Percentiles rank a stretch among this genome's conserved stretches.
Evolutionary conservation across 2,113 vertebrate species (phyloP).

Genomic region (Himantopus leucocephalus): DNA sequence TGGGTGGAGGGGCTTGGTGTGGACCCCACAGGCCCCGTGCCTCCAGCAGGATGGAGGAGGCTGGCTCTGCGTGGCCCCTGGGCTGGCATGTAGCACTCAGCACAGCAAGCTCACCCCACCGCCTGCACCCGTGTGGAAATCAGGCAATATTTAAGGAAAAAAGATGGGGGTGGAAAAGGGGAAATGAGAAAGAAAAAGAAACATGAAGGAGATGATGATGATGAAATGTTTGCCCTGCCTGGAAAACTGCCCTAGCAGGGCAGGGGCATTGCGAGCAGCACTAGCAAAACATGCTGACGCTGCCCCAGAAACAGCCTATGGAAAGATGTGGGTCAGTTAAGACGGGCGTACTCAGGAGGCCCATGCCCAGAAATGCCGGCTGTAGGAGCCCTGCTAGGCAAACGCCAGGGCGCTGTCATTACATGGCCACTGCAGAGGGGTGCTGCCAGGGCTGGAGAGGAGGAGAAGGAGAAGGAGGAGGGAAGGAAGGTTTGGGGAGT

Average conservation of each 20-base stretch:
- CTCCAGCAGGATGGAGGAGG: not conserved
- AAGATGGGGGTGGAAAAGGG: not conserved
- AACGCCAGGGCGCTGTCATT: not conserved
- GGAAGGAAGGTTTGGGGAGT: not conserved
- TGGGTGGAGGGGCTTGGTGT: not conserved
- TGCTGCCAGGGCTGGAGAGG: not conserved
- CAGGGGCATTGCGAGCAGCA: not conserved
- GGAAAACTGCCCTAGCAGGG: not conserved
- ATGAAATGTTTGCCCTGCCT: not conserved
- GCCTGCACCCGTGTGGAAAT: not conserved
- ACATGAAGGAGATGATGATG: not conserved
- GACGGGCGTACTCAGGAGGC: not conserved
- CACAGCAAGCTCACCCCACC: not conserved
- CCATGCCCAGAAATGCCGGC: not conserved
- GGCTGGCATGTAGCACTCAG: not conserved
- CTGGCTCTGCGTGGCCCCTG: not conserved
- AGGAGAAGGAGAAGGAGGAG: not conserved
- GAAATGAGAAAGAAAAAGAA: slow-evolving; percentile 53
- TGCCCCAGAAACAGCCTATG: slow-evolving; percentile 17
- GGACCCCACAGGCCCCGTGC: accelerated
- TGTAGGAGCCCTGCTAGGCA: not conserved
- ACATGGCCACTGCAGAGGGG: not conserved
- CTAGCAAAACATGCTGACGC: slow-evolving; percentile 22
- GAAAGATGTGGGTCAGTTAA: slow-evolving; percentile 64
- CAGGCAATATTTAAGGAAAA: not conserved